phyloP scores from a whole-genome alignment of 2,797 vertebrate species.

The Poecilia picta region DNA sequence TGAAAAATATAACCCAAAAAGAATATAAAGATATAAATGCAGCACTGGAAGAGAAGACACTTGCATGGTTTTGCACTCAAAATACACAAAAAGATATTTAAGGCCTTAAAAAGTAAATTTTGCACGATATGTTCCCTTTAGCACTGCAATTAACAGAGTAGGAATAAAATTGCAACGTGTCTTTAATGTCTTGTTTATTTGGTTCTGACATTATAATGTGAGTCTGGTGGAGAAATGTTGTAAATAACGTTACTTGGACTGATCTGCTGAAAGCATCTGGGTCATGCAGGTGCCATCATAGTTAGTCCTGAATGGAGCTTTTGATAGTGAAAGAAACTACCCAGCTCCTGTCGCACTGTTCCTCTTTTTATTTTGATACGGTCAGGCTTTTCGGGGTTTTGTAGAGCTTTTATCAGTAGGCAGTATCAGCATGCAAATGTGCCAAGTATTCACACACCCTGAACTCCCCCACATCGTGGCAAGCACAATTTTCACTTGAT shows the following conservation, averaged over 20 bases:
- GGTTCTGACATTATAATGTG: not conserved
- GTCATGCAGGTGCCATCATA: constrained; percentile 1
- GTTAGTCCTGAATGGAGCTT: not conserved
- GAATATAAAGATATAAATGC: too few relatives aligned
- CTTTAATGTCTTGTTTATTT: not conserved
- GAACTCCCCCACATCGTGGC: not conserved
- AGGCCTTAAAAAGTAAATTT: too few relatives aligned
- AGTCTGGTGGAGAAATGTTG: not conserved
- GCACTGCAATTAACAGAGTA: not conserved
- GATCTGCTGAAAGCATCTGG: not conserved
- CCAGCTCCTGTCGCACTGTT: not conserved
- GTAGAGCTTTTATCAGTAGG: not conserved
- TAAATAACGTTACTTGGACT: not conserved
- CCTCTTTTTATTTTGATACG: not conserved
- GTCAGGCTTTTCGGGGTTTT: not conserved
- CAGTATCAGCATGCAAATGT: not conserved
- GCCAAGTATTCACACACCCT: not conserved
- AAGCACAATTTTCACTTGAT: not conserved
- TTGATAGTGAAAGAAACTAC: not conserved
- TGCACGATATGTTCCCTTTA: not conserved
- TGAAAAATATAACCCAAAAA: too few relatives aligned
- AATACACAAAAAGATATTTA: too few relatives aligned
- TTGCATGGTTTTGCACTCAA: too few relatives aligned
- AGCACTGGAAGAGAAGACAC: too few relatives aligned
- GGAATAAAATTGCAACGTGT: not conserved